Evolutionary conservation across 1,140 invertebrate species (phyloP).

Genomic region (Ylistrum balloti): DNA sequence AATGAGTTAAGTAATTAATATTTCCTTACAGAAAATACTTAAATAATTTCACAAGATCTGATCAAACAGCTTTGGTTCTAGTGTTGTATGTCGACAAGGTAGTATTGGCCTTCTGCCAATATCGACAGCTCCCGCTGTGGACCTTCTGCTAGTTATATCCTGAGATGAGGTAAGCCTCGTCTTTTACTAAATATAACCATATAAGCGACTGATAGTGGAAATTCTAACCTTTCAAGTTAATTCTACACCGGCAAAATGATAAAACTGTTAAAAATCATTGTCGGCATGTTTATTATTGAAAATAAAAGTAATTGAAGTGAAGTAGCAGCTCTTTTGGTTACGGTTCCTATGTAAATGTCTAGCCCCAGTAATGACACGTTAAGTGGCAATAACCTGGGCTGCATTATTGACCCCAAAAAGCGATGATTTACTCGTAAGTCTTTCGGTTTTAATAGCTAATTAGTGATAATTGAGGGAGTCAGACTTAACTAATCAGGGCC

Average conservation of each 20-base stretch:
- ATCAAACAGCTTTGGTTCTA: not conserved
- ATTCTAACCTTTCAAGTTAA: constrained; percentile 26
- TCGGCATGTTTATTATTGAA: constrained; percentile 2
- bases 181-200: not conserved
- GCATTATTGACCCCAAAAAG: not conserved
- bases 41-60: not conserved
- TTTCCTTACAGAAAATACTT: not conserved
- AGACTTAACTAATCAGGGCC: not conserved
- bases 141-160: not conserved
- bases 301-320: not conserved
- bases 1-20: too few relatives aligned
- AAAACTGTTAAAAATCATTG: not conserved
- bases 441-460: not conserved
- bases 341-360: not conserved
- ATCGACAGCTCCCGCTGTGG: not conserved
- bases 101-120: not conserved
- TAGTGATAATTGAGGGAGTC: not conserved
- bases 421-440: not conserved
- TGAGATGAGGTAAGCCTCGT: not conserved
- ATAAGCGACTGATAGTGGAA: constrained; percentile 10
- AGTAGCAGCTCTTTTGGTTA: not conserved
- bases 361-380: not conserved
- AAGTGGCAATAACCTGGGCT: not conserved
- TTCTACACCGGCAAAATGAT: constrained; percentile 6
- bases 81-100: too few relatives aligned